Conservation (phyloP, 1,140 invertebrate genomes). For the Aphelenchoides fujianensis region DNA sequence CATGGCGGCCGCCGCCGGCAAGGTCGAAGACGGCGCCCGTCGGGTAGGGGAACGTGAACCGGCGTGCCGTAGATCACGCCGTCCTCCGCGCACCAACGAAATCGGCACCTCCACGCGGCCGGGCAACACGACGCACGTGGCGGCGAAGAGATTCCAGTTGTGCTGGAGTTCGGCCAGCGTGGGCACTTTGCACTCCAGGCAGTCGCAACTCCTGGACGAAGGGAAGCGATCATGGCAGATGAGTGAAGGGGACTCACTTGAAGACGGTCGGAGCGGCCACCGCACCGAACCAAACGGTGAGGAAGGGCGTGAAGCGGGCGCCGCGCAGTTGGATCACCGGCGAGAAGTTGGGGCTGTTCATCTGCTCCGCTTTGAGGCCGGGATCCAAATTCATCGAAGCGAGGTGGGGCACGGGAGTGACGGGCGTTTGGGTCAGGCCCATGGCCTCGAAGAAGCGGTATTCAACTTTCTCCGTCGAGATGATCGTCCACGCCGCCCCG, state of each 20-base stretch:
- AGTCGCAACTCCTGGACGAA: conserved; percentile 76
- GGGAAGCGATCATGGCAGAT: conserved; percentile 19
- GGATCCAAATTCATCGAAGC: conserved; percentile 76
- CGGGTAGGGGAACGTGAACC: conserved; percentile 82
- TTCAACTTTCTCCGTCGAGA: conserved; percentile 97
- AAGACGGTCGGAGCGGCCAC: conserved; percentile 98
- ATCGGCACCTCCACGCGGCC: conserved; percentile 76
- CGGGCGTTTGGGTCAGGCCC: conserved; percentile 89
- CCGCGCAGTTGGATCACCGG: conserved; percentile 80
- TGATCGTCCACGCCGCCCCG: conserved; percentile 99
- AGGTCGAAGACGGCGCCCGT: neutral
- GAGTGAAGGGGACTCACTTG: conserved; percentile 60
- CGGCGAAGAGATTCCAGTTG: conserved; percentile 85
- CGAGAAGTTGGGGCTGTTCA: conserved; percentile 7
- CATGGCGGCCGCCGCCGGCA: neutral
- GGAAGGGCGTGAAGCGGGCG: conserved; percentile 89
- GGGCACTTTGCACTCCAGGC: conserved; percentile 91
- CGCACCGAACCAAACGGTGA: conserved; percentile 96
- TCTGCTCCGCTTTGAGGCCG: conserved; percentile 71
- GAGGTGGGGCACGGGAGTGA: conserved; percentile 92
- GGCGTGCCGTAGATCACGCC: conserved; percentile 96
- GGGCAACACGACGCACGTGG: conserved; percentile 10
- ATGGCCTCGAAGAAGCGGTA: conserved; percentile 99
- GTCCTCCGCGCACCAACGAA: conserved; percentile 86
- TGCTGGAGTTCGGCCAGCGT: conserved; percentile 91